Evolutionary conservation across 2,797 vertebrate species (phyloP).

Genomic region (Dermochelys coriacea): DNA sequence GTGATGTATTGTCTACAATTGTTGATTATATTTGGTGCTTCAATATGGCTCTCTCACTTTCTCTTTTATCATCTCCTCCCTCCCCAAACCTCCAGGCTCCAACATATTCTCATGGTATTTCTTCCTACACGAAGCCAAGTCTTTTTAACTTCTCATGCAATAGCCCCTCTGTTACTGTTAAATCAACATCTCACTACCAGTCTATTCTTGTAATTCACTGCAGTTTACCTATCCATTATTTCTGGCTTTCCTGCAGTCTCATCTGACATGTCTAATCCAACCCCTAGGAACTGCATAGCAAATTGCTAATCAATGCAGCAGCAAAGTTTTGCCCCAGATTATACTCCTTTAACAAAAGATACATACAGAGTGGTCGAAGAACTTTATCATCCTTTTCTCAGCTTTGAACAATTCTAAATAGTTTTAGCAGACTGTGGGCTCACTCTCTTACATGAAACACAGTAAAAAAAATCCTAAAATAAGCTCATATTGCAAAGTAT

Average conservation of each 20-base stretch:
- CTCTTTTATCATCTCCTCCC: background rate
- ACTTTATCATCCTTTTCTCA: background rate
- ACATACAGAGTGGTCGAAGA: fast-evolving
- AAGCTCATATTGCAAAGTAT: too few species aligned
- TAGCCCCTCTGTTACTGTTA: background rate
- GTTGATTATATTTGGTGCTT: background rate
- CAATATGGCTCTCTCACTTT: fast-evolving
- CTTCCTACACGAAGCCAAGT: fast-evolving
- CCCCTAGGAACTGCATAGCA: background rate
- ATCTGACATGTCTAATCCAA: background rate
- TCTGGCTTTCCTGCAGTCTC: background rate
- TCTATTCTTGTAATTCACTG: background rate
- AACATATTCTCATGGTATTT: fast-evolving
- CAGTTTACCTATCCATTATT: background rate
- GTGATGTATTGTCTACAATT: background rate
- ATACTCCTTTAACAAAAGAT: background rate
- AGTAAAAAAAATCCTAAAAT: background rate
- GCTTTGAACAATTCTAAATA: background rate
- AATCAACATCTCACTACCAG: background rate
- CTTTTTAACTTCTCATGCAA: background rate
- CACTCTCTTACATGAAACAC: background rate
- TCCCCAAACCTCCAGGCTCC: background rate
- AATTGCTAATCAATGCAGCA: background rate
- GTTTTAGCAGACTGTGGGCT: background rate
- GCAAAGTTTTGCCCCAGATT: background rate